Evolutionary conservation across 2,888 invertebrate species (phyloP), one percentile per base, ranked within the genome.

Genomic region (Drosophila bunnanda): DNA sequence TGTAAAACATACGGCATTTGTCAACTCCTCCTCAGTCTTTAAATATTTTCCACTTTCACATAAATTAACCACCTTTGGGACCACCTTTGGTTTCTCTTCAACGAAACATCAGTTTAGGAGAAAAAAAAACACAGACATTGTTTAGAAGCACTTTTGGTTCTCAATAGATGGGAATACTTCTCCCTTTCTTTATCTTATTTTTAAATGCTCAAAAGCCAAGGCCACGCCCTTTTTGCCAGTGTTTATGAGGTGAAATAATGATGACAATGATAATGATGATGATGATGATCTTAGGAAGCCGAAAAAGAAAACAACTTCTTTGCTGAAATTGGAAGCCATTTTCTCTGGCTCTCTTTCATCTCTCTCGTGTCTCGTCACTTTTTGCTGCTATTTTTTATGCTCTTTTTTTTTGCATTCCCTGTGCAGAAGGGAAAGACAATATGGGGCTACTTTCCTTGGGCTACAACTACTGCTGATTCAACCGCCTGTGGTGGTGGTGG

Each of bases 31-130:
- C 12, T 15, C 30, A 22, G n/a, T 12, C 12, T 48, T 30, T 20
- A 65, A 61, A 77, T 75, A 59, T 75, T 82, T 77, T 77, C 75
- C 67, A 86, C 78, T 81, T 86, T 86, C 78, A 75, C 83, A 67
- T 58, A 65, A 72, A 75, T 86, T 75, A 75, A 41, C n/a, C n/a
- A n/a, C n/a, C n/a, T n/a, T n/a, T 13, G 46, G 38, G 61, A 65
- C 53, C 67, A 61, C 48, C 64, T 44, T 17, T 12, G 56, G 57
- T 59, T 71, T 71, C 65, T 50, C 44, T 48, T 59, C 13, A 15
- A 22, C 3, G 8, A 8, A 12, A 30, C 41, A 30, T 9, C 0
- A 39, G 57, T 57, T 20, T 13, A 6, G 20, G n/a, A n/a, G 32
- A n/a, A n/a, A 46, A 28, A 38, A 3, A 12, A 20, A 3, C 22